phyloP scores from a whole-genome alignment of 2,797 vertebrate genomes.

The Paedocypris micromegethes region DNA sequence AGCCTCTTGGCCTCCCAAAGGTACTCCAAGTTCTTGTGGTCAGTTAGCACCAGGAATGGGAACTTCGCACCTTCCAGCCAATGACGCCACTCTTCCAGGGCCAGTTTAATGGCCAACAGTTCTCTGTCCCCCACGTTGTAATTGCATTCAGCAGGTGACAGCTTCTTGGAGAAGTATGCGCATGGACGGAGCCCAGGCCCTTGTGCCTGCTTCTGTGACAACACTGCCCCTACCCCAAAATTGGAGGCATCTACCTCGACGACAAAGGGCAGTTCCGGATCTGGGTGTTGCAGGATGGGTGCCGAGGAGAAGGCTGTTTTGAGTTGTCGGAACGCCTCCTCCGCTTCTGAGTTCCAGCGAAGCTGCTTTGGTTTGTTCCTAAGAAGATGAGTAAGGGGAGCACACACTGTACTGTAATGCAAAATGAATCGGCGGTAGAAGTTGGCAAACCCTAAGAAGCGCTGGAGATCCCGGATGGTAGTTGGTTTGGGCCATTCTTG shows the following conservation, averaged over 20 bases:
- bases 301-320: background rate
- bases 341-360: no score
- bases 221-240: background rate
- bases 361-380: background rate
- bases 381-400: background rate
- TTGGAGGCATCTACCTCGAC: background rate
- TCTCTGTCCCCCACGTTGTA: background rate
- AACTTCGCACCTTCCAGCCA: background rate
- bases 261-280: background rate
- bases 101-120: background rate
- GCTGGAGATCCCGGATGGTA: background rate
- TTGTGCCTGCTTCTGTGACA: background rate
- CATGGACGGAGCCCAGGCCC: background rate
- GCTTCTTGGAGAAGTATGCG: background rate
- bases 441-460: background rate
- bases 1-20: background rate
- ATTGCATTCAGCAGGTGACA: background rate
- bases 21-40: background rate
- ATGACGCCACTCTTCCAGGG: background rate
- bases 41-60: background rate
- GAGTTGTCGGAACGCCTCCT: background rate
- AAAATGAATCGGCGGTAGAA: background rate
- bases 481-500: background rate
- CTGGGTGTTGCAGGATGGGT: no score
- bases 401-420: background rate